A percentile compares a stretch with the other conserved stretches of the same genome.
These are phyloP conservation scores for Rhipidura dahli DNA, from an alignment of 2,113 vertebrate species.

Conservation along the genomic window DNA sequence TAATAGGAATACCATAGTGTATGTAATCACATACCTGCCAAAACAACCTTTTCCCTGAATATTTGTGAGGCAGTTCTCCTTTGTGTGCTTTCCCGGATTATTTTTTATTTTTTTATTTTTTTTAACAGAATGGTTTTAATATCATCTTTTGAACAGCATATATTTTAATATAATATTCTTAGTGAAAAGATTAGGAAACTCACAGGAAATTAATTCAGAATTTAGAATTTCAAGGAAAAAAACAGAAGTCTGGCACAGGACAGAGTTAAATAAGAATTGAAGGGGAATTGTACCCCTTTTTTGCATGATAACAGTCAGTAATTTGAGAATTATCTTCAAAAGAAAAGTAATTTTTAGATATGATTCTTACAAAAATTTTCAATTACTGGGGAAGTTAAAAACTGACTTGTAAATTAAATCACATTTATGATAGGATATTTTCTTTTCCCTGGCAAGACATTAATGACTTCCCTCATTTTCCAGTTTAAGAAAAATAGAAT, in stretches of 20 bases:
- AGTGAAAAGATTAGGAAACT: background rate
- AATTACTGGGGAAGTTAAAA: background rate
- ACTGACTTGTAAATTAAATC: background rate
- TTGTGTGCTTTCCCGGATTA: background rate
- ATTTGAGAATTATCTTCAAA: background rate
- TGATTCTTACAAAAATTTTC: background rate
- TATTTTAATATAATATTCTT: background rate
- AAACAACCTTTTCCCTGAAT: background rate
- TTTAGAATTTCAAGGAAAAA: background rate
- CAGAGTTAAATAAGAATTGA: background rate
- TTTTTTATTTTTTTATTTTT: background rate
- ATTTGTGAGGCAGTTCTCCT: background rate
- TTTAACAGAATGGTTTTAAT: background rate
- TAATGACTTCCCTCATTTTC: accelerated
- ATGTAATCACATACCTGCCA: background rate
- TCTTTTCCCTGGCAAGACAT: background rate
- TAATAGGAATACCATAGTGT: background rate
- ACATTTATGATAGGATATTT: background rate
- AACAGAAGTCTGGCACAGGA: background rate
- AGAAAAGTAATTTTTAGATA: background rate
- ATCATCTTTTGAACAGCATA: background rate
- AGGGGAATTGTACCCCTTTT: accelerated
- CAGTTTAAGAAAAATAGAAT: background rate
- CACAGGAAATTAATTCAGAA: background rate
- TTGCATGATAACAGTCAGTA: background rate